Conservation (phyloP, 1,140 invertebrate species). For the Drosophila ambigua region DNA sequence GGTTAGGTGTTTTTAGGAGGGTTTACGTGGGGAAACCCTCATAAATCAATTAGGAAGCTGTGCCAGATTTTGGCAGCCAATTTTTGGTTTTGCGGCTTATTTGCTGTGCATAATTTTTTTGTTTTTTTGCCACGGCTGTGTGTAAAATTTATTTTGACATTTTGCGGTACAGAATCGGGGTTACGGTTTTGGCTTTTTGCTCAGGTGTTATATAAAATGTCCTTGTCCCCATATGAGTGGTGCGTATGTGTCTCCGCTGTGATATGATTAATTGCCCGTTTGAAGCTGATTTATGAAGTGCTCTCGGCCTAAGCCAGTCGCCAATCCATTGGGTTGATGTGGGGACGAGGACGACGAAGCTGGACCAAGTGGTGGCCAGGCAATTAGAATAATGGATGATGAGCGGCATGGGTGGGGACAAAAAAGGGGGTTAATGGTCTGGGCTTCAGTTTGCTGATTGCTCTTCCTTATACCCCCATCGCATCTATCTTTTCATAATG, state of each 20-base stretch:
- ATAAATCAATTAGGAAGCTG: slow-evolving; percentile 75
- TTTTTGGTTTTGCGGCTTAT: slow-evolving; percentile 82
- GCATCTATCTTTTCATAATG: not conserved
- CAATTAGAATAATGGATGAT: slow-evolving; percentile 68
- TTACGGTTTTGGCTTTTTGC: slow-evolving; percentile 51
- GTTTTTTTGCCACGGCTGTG: not conserved
- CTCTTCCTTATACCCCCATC: not conserved
- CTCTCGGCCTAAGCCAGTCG: slow-evolving; percentile 40
- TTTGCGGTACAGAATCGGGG: slow-evolving; percentile 50
- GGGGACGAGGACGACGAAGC: slow-evolving; percentile 10
- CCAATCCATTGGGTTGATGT: slow-evolving; percentile 17
- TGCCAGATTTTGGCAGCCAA: slow-evolving; percentile 77
- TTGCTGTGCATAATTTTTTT: slow-evolving; percentile 32
- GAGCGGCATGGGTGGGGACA: slow-evolving; percentile 9
- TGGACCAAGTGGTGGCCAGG: slow-evolving; percentile 38
- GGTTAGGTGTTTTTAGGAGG: slow-evolving; percentile 23
- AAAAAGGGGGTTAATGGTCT: not conserved
- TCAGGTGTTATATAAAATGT: slow-evolving; percentile 54
- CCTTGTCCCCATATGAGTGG: slow-evolving; percentile 12
- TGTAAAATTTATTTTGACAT: slow-evolving; percentile 57
- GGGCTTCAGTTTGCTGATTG: not conserved
- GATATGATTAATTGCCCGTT: slow-evolving; percentile 70
- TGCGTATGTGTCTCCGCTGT: slow-evolving; percentile 21
- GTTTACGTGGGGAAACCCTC: slow-evolving; percentile 60
- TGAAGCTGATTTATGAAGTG: slow-evolving; percentile 67